Base-by-base conservation (phyloP, 2,113 vertebrate genomes). In the Cranoglanis bouderius region DNA sequence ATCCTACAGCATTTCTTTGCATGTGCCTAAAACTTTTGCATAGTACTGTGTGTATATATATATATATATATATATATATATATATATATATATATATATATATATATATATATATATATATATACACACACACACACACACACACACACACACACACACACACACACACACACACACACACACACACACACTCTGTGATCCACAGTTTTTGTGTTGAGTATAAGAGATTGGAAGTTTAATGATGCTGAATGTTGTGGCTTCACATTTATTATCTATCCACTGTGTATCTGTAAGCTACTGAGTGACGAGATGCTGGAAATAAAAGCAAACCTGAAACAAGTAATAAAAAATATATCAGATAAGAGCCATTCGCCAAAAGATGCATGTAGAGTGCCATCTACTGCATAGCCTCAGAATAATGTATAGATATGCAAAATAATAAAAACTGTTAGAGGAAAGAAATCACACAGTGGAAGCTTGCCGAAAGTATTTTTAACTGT, bases 301-400 rank as follows among this genome's bases (percentile, higher is more conserved):
- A 24, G 32, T n/a, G 18, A 55, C 24, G 40, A 67, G 8, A 82
- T 18, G 4, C 1, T 29, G 53, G 63, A 65, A 85, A 78, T 19
- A 40, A 16, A 21, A 85, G 49, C 61, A 87, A 46, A 55, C 3
- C 24, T 49, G 24, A 67, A 12, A 53, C 29, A 83, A 84, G 49
- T 70, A 84, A 18, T 7, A 10, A 19, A 67, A 38, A 24, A 12
- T 19, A 38, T 19, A 16, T 55, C 35, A 61, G 26, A 65, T 51
- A 40, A 0, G 19, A 61, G 16, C 7, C 29, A 35, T 59, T 49
- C n/a, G 26, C 74, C 93, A 89, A 92, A 77, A 74, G 61, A 65
- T 38, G 82, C 92, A 93, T 88, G 89, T 88, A 93, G 93, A 96
- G 91, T 95, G 94, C 94, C 95, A 96, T 93, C 95, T 95, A 92